A percentile compares a stretch with the other conserved stretches of the same genome.
Evolutionary conservation across 2,797 vertebrate genomes (phyloP).

Genomic region (Microctenopoma lineatum): DNA sequence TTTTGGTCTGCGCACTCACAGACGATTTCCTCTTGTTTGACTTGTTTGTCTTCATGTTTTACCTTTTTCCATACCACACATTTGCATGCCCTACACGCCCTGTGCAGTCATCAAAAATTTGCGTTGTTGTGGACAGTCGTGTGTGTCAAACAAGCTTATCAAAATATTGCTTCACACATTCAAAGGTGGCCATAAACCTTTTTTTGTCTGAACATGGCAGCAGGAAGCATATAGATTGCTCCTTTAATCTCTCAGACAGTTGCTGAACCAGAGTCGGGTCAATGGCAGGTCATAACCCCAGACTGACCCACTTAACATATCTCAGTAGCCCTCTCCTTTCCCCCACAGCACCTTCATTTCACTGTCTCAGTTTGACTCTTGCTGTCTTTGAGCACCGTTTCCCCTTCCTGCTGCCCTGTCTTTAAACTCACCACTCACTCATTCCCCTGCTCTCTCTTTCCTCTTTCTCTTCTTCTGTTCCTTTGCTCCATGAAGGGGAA

Average conservation of each 20-base stretch:
- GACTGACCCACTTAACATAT: slow-evolving; percentile 35
- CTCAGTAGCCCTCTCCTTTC: slow-evolving; percentile 10
- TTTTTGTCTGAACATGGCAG: not conserved
- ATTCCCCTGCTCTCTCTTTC: slow-evolving; percentile 68
- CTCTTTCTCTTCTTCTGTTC: slow-evolving; percentile 53
- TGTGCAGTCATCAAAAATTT: not conserved
- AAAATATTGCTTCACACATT: not conserved
- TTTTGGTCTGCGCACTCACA: not conserved
- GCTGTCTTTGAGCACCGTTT: slow-evolving; percentile 30
- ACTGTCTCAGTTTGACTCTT: slow-evolving; percentile 19
- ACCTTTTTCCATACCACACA: not conserved
- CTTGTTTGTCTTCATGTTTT: not conserved
- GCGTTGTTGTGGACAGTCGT: too few relatives aligned
- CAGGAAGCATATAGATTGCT: slow-evolving; percentile 10
- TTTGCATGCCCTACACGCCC: not conserved
- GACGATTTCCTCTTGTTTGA: not conserved
- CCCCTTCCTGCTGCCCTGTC: slow-evolving; percentile 55
- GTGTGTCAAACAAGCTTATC: not conserved
- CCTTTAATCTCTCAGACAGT: slow-evolving; percentile 17
- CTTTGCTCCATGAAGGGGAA: slow-evolving; percentile 73
- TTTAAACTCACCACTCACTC: slow-evolving; percentile 69
- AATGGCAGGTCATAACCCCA: slow-evolving; percentile 52
- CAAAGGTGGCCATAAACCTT: not conserved
- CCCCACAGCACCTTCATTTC: slow-evolving; percentile 2
- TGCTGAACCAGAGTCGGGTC: slow-evolving; percentile 47